Evolutionary conservation across 2,888 invertebrate species (phyloP), one percentile per base, ranked within the genome.

Genomic region (Acleris laterana): DNA sequence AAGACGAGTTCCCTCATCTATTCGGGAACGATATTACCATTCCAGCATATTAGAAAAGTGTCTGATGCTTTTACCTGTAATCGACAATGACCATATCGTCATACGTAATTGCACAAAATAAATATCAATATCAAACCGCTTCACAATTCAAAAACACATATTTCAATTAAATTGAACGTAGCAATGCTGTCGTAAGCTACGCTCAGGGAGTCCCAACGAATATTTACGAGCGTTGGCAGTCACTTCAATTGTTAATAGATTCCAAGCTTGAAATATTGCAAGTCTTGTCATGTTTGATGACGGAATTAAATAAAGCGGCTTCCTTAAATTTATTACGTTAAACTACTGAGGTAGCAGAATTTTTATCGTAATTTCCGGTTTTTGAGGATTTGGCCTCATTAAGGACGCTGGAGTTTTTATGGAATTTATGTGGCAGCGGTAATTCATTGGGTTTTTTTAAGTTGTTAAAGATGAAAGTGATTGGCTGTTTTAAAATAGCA

Each of bases 161-260:
- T 32, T 32, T 9, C 3, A 32, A 32, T 17, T 6, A 46, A 46
- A 46, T 7, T 6, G 44, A 13, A 38, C 13, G 5, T 32, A 22
- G 3, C 25, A 16, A 20, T 17, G 49, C 60, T 56, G 60, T 44
- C 55, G 17, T 28, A 61, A 48, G 50, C 65, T 53, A 48, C 53
- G 19, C 16, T 5, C 25, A 25, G 44, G 57, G 25, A 25, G 19
- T 53, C 13, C 53, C 49, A 60, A 57, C 63, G 53, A 61, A 62
- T 66, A 66, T 66, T 66, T 66, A 66, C 62, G 66, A 57, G 19
- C 20, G 50, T 32, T 51, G 51, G 13, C 61, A 56, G 61, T 44
- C 57, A 57, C 56, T 62, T 66, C 66, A 62, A 66, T 66, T 66
- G 66, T 66, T 66, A 66, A 66, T 66, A 66, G 66, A 66, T 66